These are phyloP conservation scores for Turdus rufiventris DNA, from an alignment of 2,113 vertebrate genomes.

Conservation along the genomic window DNA sequence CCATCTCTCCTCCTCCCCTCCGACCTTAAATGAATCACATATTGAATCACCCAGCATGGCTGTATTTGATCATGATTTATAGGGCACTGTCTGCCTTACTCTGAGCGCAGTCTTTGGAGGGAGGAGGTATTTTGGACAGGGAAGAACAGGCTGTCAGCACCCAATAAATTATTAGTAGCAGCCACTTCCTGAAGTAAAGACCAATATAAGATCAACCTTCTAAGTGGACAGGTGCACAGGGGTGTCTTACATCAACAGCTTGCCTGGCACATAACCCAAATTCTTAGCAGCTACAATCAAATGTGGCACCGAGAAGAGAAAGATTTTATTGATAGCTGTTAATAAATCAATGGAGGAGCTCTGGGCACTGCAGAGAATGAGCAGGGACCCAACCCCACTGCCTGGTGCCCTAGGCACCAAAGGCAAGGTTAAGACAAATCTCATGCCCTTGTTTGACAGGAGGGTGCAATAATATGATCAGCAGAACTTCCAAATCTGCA, in stretches of 20 bases:
- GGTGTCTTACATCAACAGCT: not conserved
- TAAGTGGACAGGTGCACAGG: constrained; percentile 48
- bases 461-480: not conserved
- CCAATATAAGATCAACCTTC: not conserved
- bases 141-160: constrained; percentile 45
- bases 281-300: not conserved
- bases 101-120: not conserved
- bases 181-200: constrained; percentile 30
- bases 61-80: constrained; percentile 57
- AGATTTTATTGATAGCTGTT: not conserved
- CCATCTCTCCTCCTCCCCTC: constrained; percentile 21
- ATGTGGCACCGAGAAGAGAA: not conserved
- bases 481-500: not conserved
- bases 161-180: constrained; percentile 45
- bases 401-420: not conserved
- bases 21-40: constrained; percentile 51
- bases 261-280: not conserved
- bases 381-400: not conserved
- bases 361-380: not conserved
- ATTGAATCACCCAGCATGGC: constrained; percentile 38
- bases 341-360: not conserved
- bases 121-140: constrained; percentile 29
- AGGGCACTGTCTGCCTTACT: constrained; percentile 31
- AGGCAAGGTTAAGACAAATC: not conserved
- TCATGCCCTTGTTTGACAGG: not conserved